These are phyloP conservation scores for Poecilia gillii DNA, from an alignment of 2,797 vertebrate genomes.

Conservation along the genomic window DNA sequence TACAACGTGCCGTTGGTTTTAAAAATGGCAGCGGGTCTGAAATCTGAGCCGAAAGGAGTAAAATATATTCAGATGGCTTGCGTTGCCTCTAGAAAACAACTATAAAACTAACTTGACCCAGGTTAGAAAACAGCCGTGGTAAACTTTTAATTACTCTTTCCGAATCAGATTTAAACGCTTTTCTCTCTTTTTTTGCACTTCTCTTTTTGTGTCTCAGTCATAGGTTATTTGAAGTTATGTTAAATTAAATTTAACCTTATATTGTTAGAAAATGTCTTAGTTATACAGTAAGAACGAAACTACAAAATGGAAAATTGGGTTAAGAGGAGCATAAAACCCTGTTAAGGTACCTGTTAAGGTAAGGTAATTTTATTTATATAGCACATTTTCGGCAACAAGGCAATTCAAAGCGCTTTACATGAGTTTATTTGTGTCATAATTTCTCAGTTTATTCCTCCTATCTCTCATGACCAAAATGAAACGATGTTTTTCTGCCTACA, in stretches of 20 bases:
- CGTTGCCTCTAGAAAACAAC: neutral
- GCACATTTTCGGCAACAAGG: too few species aligned
- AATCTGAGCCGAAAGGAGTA: neutral
- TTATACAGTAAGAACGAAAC: neutral
- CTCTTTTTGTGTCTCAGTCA: neutral
- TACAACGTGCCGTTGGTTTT: neutral
- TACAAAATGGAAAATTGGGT: neutral
- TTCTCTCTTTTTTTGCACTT: neutral
- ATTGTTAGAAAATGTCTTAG: neutral
- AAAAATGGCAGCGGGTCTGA: slow-evolving; percentile 9
- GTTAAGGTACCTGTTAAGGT: neutral
- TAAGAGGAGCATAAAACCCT: neutral
- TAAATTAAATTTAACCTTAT: neutral
- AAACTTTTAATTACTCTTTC: neutral
- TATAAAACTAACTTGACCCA: neutral
- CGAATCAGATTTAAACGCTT: neutral
- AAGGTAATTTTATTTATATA: too few species aligned
- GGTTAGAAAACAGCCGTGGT: neutral
- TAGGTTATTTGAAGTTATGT: neutral
- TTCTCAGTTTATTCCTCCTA: neutral
- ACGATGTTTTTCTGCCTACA: slow-evolving; percentile 51
- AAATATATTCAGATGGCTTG: neutral
- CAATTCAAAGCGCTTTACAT: too few species aligned
- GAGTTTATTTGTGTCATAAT: neutral
- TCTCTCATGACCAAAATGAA: neutral